Evolutionary conservation across 2,797 vertebrate genomes (phyloP).

Genomic region (Lindbergichthys nudifrons): DNA sequence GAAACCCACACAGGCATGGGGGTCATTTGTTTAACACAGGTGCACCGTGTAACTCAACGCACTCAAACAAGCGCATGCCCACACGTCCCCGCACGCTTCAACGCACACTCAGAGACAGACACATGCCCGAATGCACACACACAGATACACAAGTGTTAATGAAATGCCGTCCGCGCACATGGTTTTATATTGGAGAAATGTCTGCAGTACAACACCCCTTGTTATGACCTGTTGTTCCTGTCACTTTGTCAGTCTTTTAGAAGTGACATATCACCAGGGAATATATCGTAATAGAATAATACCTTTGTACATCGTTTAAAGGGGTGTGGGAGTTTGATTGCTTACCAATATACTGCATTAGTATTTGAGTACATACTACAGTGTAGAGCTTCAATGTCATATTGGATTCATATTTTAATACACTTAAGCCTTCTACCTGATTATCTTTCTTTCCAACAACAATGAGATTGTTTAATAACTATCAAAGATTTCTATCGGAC

Average conservation of each 20-base stretch:
- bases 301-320: not conserved
- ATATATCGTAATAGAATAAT: not conserved
- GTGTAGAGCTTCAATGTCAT: not conserved
- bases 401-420: slow-evolving; percentile 1
- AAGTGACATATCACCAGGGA: not conserved
- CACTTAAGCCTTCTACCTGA: not conserved
- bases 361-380: not conserved
- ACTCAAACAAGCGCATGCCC: slow-evolving; percentile 31
- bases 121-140: slow-evolving; percentile 25
- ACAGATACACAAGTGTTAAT: slow-evolving; percentile 46
- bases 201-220: slow-evolving; percentile 8
- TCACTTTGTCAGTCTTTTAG: not conserved
- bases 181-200: slow-evolving; percentile 20
- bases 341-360: not conserved
- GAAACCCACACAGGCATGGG: slow-evolving; percentile 73
- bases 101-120: slow-evolving; percentile 24
- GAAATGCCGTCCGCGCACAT: slow-evolving; percentile 30
- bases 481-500: not conserved
- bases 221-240: slow-evolving; percentile 21
- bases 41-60: slow-evolving; percentile 65
- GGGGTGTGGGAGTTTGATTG: not conserved
- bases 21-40: slow-evolving; percentile 82
- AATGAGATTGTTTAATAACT: not conserved
- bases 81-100: slow-evolving; percentile 33
- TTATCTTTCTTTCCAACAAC: not conserved